These are phyloP conservation scores for Salvator merianae DNA, from an alignment of 2,113 vertebrate genomes.

Conservation along the genomic window DNA sequence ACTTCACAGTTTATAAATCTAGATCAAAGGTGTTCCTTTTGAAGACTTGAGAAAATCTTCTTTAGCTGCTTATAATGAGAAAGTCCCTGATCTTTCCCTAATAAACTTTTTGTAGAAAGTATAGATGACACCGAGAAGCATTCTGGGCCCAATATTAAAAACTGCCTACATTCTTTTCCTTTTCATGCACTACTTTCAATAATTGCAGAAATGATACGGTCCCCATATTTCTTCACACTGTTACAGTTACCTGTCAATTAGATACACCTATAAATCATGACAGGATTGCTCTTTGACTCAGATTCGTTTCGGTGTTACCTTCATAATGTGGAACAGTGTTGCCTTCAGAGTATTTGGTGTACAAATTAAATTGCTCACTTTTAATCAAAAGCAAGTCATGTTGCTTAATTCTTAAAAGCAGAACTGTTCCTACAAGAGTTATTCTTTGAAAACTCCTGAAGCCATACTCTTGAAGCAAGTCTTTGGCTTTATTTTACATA, in stretches of 20 bases:
- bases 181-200: conserved; percentile 33
- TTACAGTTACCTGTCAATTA: conserved; percentile 39
- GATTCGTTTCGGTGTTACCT: conserved; percentile 9
- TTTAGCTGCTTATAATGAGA: background rate
- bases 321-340: conserved; percentile 36
- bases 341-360: conserved; percentile 40
- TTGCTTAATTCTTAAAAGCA: background rate
- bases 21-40: background rate
- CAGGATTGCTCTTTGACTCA: conserved; percentile 45
- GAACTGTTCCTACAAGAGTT: conserved; percentile 27
- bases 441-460: background rate
- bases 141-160: background rate
- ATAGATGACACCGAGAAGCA: background rate
- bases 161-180: background rate
- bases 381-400: conserved; percentile 18
- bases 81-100: background rate
- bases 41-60: background rate
- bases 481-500: background rate
- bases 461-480: background rate
- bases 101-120: background rate
- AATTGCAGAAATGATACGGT: conserved; percentile 37
- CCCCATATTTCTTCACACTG: conserved; percentile 35
- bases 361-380: conserved; percentile 29
- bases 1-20: background rate
- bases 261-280: conserved; percentile 38